Percentiles rank a stretch among this genome's conserved stretches.
Evolutionary conservation across 2,113 vertebrate genomes (phyloP).

Genomic region (Zapus hudsonius): DNA sequence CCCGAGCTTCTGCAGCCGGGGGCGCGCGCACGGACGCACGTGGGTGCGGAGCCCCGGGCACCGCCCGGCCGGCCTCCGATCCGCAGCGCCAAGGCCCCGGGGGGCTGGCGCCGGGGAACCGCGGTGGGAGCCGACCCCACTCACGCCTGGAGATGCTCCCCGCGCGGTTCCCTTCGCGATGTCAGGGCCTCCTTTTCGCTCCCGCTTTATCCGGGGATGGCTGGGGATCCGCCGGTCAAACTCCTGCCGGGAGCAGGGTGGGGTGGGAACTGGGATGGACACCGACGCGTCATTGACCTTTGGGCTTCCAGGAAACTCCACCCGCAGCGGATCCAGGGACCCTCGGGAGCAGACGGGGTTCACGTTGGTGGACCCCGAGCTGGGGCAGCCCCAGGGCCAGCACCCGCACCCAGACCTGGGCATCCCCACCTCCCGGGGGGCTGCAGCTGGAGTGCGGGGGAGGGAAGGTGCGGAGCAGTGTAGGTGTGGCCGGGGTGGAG

Average conservation of each 20-base stretch:
- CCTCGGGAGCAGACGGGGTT: background rate
- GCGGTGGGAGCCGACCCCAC: background rate
- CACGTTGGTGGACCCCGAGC: slow-evolving; percentile 2
- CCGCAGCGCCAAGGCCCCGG: background rate
- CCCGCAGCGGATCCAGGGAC: background rate
- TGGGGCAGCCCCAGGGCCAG: background rate
- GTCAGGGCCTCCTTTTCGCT: background rate
- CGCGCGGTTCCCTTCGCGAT: background rate
- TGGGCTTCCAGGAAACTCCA: background rate
- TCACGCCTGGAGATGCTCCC: slow-evolving; percentile 57
- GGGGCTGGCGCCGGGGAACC: background rate
- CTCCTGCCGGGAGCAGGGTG: background rate
- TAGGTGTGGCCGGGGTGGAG: slow-evolving; percentile 45
- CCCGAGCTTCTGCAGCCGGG: slow-evolving; percentile 34
- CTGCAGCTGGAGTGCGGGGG: background rate
- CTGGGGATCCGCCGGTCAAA: background rate
- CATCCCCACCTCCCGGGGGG: no score
- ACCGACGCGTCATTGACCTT: background rate
- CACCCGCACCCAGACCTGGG: background rate
- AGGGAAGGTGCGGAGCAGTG: background rate
- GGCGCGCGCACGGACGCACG: slow-evolving; percentile 69
- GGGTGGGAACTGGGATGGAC: background rate
- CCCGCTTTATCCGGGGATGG: slow-evolving; percentile 54
- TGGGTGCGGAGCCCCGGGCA: slow-evolving; percentile 59
- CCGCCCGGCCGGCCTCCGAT: slow-evolving; percentile 41